Percentiles rank a stretch among this genome's conserved stretches.
Conservation (phyloP, 1,140 invertebrate species). For the Frieseomelitta varia region DNA sequence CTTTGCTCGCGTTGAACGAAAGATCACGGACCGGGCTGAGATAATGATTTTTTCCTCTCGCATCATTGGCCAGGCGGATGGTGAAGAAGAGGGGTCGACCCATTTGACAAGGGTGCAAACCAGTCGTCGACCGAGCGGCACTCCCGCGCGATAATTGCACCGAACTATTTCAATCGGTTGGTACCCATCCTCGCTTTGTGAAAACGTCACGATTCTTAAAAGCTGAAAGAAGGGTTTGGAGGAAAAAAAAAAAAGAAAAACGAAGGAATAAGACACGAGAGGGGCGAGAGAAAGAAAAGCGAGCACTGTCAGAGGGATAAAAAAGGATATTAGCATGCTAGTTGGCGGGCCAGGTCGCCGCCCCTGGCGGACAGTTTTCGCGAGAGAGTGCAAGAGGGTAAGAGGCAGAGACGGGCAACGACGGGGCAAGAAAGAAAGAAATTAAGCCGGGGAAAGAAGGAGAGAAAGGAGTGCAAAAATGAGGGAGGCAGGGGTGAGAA, state of each 20-base stretch:
- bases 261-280: too few species aligned
- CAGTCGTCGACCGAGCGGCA: slow-evolving; percentile 33
- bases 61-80: slow-evolving; percentile 62
- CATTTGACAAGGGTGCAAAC: slow-evolving; percentile 64
- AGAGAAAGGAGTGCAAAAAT: not conserved
- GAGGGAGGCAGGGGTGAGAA: not conserved
- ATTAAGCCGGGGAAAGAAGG: slow-evolving; percentile 6
- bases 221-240: not conserved
- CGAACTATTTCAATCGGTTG: slow-evolving; percentile 77
- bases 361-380: slow-evolving; percentile 43
- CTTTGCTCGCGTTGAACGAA: slow-evolving; percentile 12
- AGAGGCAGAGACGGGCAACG: slow-evolving; percentile 9
- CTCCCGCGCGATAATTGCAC: slow-evolving; percentile 73
- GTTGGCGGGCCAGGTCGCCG: slow-evolving; percentile 59
- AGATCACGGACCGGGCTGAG: not conserved
- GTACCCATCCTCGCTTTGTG: slow-evolving; percentile 51
- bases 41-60: slow-evolving; percentile 68
- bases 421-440: slow-evolving; percentile 30
- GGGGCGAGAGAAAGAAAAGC: not conserved
- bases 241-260: not conserved
- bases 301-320: slow-evolving; percentile 26
- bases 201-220: slow-evolving; percentile 67
- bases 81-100: not conserved
- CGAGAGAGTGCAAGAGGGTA: slow-evolving; percentile 11
- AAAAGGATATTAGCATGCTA: slow-evolving; percentile 78